These are phyloP conservation scores for Xestia rhomboidea DNA, from an alignment of 2,888 invertebrate species.

Conservation along the genomic window DNA sequence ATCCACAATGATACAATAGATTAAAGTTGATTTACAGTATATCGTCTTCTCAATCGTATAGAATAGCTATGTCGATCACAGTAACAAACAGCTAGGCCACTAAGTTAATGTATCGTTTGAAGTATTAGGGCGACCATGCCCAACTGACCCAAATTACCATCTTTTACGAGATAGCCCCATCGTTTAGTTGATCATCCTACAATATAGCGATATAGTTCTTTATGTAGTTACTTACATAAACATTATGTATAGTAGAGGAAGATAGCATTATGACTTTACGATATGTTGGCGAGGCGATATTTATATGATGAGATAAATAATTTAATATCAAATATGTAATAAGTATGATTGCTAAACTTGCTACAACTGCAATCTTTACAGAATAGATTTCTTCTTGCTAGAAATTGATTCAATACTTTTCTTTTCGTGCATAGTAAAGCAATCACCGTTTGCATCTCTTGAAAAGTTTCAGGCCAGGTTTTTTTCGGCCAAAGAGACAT, in stretches of 20 bases:
- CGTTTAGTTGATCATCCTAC: constrained; percentile 16
- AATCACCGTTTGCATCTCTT: background rate
- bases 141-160: constrained; percentile 58
- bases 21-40: background rate
- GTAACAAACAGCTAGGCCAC: background rate
- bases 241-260: background rate
- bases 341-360: background rate
- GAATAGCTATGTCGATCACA: background rate
- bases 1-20: background rate
- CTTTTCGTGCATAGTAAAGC: background rate
- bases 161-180: constrained; percentile 34
- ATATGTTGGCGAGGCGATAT: constrained; percentile 2
- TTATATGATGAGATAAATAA: background rate
- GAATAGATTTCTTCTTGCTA: background rate
- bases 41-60: background rate
- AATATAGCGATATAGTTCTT: constrained; percentile 2
- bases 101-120: constrained; percentile 16
- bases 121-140: constrained; percentile 26
- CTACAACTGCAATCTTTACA: background rate
- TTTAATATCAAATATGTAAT: too few relatives aligned
- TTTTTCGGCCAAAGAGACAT: background rate
- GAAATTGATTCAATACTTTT: background rate
- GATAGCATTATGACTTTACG: constrained; percentile 8
- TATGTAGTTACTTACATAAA: background rate
- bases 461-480: background rate